Base-by-base conservation (phyloP, 2,888 invertebrate species). In the Eupelmus urozonus region DNA sequence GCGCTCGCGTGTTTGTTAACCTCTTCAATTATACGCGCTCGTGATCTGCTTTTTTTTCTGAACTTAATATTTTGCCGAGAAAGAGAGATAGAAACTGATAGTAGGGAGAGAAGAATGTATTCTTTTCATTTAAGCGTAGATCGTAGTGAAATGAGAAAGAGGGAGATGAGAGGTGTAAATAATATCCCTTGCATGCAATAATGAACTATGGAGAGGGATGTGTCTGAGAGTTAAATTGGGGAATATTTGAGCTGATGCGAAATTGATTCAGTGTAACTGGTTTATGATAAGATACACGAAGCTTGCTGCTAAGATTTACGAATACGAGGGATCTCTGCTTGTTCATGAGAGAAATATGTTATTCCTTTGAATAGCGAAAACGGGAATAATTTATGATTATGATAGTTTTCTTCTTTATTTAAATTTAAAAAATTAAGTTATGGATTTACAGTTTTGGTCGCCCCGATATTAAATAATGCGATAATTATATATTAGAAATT, bases 1-100 rank as follows among this genome's bases (percentile, higher is more conserved):
- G 20, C 13, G 7, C 55, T 70, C 53, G 79, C 70, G 59, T 69
- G 55, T 63, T 70, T 67, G 49, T 63, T 62, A 78, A 73, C 62
- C 73, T 70, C 63, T 78, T 78, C 73, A 78, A 78, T 78, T 74
- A 77, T 63, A 72, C 51, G 25, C 27, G 16, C 16, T 40, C 55
- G 55, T 27, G 55, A 34, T 53, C 67, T 75, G 25, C 27, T 76
- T 76, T 69, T 49, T 34, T 59, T 27, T 55, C 5, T 27, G 34
- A 13, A 25, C 25, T n/a, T n/a, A n/a, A n/a, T n/a, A 20, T 40
- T 34, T 40, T 20, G 62, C 11, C 40, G 34, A 60, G 60, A 7
- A 40, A 60, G 49, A 49, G 16, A 11, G n/a, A 49, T 2, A 49
- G 49, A 49, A 42, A 42, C 9, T 13, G 4, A 18, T 4, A 13